Evolutionary conservation across 2,888 invertebrate species (phyloP), one percentile per base, ranked within the genome.

Genomic region (Cephus runcator): DNA sequence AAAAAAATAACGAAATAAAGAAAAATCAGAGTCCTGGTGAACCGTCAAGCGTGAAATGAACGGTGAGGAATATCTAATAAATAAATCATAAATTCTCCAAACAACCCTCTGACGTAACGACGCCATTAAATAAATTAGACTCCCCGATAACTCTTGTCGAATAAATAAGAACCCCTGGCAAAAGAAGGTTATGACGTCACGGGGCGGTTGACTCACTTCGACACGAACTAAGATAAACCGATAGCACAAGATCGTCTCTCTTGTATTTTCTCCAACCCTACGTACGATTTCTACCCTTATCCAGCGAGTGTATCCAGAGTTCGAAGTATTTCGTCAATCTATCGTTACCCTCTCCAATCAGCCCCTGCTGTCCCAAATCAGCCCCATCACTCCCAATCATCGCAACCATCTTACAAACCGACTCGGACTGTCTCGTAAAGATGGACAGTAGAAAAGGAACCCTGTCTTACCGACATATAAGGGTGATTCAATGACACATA

Each of bases 81-180:
- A 81, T 82, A 80, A 82, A 82, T 82, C 82, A 78, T 79, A 79
- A 77, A 68, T 56, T 23, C 2, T 56, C 56, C 78, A 73, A 76
- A 74, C 78, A 79, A 31, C 75, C 75, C 75, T 74, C 79, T 76
- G 79, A 75, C 73, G 79, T 77, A 83, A 81, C 81, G 79, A 80
- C 78, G 83, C 35, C 81, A 81, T 81, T 80, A 82, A 82, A 83
- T 81, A 81, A 82, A 83, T 83, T 83, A 81, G 81, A 81, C 80
- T 79, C 81, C 77, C 80, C 82, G 81, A 79, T 73, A 34, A 31
- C 77, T 78, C 34, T 73, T 40, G 33, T 69, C 69, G 56, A 56
- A 75, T 74, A 69, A 69, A 36, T 68, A 74, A 68, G 73, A 73
- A 11, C 34, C 15, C n/a, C 69, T 35, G n/a, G 69, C 40, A 40